Evolutionary conservation across 2,113 vertebrate genomes (phyloP), one percentile per base, ranked within the genome.

Genomic region (Crotalus horridus): DNA sequence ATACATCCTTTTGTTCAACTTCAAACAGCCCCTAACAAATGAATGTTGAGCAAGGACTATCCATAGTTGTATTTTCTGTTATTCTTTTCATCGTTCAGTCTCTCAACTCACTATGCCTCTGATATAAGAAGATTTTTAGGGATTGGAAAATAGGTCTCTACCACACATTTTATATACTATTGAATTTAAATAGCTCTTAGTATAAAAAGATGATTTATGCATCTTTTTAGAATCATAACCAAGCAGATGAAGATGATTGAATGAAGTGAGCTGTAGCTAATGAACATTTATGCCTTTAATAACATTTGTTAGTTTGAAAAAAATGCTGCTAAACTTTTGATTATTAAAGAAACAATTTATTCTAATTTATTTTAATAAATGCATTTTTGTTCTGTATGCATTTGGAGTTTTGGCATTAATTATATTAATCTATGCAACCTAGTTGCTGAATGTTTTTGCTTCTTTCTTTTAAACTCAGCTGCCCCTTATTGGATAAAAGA

Each of bases 401-500:
- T 21, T 54, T 69, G 48, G 11, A 88, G 26, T 88, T 64, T 53
- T 55, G 3, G 13, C 86, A 39, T 64, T 23, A 92, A 0, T 64
- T 48, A 46, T 46, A 12, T 88, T 24, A 69, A 23, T 13, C 12
- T 92, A 15, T 92, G 48, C 54, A 69, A 88, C 3, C 26, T 17
- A 93, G 21, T 95, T 93, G 43, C 39, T 46, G 8, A 92, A 88
- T 93, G 39, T 89, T 33, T 56, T 33, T 94, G 6, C 94, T 93
- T 33, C 29, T 2, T 95, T 94, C 95, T 95, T 33, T 55, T 95
- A 54, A 94, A 88, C 81, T 87, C 96, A 99, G 99, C 99, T 95
- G 98, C 99, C 91, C 99, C 99, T 0, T 99, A 99, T 95, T 99
- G 99, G 99, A 99, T 99, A 97, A 97, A 96, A 88, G 97, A 97